A percentile compares a stretch with the other conserved stretches of the same genome.
Evolutionary conservation across 1,140 invertebrate genomes (phyloP).

Genomic region (Dreissena polymorpha): DNA sequence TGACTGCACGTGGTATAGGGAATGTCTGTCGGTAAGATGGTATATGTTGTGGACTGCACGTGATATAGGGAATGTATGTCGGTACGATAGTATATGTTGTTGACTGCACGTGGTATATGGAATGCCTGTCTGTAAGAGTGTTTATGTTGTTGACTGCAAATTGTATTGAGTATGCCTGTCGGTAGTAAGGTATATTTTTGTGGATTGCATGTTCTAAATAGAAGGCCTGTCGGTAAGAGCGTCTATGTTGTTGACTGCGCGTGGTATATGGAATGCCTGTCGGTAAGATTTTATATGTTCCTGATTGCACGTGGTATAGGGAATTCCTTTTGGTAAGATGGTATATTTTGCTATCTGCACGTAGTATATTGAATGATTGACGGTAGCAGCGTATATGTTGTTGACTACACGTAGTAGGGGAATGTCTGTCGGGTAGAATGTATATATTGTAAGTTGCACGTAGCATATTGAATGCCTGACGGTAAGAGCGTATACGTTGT

Average conservation of each 20-base stretch:
- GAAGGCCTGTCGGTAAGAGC: too few relatives aligned
- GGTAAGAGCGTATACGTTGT: neutral
- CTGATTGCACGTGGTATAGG: neutral
- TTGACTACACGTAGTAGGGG: conserved; percentile 8
- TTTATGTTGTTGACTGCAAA: too few relatives aligned
- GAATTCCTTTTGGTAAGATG: neutral
- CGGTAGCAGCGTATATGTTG: neutral
- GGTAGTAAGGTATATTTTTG: too few relatives aligned
- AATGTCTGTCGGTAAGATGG: conserved; percentile 4
- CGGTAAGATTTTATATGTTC: neutral
- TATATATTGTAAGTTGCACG: neutral
- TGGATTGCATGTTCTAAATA: too few relatives aligned
- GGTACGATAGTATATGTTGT: neutral
- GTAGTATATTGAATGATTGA: neutral
- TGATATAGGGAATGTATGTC: neutral
- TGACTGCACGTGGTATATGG: neutral
- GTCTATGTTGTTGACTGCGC: too few relatives aligned
- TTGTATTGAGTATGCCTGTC: too few relatives aligned
- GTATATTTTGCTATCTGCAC: neutral
- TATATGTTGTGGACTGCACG: neutral
- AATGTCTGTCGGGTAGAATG: neutral
- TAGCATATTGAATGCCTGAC: neutral
- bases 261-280: neutral
- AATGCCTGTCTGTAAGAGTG: neutral
- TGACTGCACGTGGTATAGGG: conserved; percentile 19